Conservation (phyloP, 2,888 invertebrate species). For the Aquatica leii region DNA sequence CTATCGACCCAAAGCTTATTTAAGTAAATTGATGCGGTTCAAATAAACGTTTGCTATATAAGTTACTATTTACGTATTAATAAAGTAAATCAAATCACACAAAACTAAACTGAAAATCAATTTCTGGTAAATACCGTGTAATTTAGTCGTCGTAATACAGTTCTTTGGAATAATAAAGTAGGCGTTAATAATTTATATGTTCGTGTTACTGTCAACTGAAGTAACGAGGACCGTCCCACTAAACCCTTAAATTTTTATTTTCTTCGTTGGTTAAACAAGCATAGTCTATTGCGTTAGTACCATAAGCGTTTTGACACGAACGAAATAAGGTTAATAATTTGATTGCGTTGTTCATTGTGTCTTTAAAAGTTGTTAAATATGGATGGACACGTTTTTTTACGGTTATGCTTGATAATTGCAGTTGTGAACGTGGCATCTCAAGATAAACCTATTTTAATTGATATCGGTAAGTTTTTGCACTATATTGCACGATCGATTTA, state of each 20-base stretch:
- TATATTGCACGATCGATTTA: too few species aligned
- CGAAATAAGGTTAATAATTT: background rate
- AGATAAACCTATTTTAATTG: background rate
- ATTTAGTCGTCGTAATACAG: background rate
- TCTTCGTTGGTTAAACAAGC: too few species aligned
- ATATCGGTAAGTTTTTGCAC: conserved; percentile 1
- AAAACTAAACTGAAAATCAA: conserved; percentile 1
- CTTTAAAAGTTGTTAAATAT: background rate
- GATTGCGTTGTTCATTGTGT: background rate
- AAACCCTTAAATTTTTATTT: conserved; percentile 43
- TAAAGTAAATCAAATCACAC: conserved; percentile 1
- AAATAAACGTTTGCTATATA: background rate
- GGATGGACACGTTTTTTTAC: background rate
- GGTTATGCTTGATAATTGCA: background rate
- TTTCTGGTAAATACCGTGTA: conserved; percentile 9
- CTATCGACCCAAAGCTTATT: conserved; percentile 24
- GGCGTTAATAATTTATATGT: conserved; percentile 4
- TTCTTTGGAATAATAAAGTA: conserved; percentile 1
- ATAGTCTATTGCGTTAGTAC: too few species aligned
- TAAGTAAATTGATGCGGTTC: conserved; percentile 16
- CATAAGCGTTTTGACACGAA: too few species aligned
- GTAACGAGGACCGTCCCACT: background rate
- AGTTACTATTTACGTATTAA: background rate
- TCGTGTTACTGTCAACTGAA: background rate
- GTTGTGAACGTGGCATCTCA: background rate